Evolutionary conservation across 1,140 invertebrate genomes (phyloP).

Genomic region (Stenopsyche tienmushanensis): DNA sequence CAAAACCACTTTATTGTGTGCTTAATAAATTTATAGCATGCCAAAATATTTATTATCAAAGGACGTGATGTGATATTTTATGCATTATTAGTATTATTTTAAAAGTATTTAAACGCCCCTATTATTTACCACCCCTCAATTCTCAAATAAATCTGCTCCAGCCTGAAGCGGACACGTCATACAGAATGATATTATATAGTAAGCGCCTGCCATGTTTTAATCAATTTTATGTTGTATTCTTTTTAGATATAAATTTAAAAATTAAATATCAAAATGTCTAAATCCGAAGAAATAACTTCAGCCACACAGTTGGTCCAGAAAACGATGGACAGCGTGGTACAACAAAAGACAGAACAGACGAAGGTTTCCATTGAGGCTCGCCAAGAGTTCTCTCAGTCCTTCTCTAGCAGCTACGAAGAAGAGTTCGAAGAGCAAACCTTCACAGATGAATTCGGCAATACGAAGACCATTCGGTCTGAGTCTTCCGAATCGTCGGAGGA

Average conservation of each 20-base stretch:
- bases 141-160: no score
- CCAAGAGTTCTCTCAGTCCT: slow-evolving; percentile 54
- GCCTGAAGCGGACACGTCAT: no score
- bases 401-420: slow-evolving; percentile 53
- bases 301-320: slow-evolving; percentile 48
- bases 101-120: background rate
- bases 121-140: background rate
- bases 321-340: slow-evolving; percentile 53
- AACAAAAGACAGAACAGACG: slow-evolving; percentile 48
- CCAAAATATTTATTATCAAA: no score
- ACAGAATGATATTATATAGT: no score
- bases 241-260: slow-evolving; percentile 14
- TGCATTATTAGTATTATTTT: no score
- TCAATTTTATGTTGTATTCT: slow-evolving; percentile 6
- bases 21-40: no score
- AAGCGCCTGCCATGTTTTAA: no score
- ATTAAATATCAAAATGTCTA: slow-evolving; percentile 32
- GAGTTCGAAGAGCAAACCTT: slow-evolving; percentile 55
- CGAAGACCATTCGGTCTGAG: slow-evolving; percentile 51
- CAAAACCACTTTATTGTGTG: no score
- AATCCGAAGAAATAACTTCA: slow-evolving; percentile 28
- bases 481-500: slow-evolving; percentile 54
- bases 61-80: no score
- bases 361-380: slow-evolving; percentile 51
- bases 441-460: slow-evolving; percentile 52